phyloP scores from a whole-genome alignment of 1,140 invertebrate genomes.

The Anagrus nilaparvatae region DNA sequence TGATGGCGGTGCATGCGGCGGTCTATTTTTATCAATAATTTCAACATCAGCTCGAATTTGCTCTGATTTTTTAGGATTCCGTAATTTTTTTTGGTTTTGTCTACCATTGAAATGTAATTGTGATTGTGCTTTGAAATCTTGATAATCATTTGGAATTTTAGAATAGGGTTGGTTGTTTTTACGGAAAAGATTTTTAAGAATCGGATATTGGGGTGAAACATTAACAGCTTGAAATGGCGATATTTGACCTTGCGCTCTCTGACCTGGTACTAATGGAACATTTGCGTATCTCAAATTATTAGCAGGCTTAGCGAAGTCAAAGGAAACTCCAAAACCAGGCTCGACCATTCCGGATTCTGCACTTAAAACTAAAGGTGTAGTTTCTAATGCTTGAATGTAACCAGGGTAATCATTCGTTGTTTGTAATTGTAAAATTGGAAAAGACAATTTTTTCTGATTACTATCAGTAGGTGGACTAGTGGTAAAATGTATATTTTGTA shows the following conservation, averaged over 20 bases:
- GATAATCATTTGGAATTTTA: slow-evolving; percentile 21
- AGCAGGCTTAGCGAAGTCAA: slow-evolving; percentile 13
- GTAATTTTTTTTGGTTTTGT: background rate
- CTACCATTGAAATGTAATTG: slow-evolving; percentile 29
- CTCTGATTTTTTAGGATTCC: slow-evolving; percentile 10
- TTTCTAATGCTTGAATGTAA: slow-evolving; percentile 17
- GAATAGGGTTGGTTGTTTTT: no score
- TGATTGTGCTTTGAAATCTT: slow-evolving; percentile 26
- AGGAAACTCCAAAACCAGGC: slow-evolving; percentile 16
- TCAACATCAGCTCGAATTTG: slow-evolving; percentile 32
- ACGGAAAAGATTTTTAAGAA: no score
- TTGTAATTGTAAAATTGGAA: slow-evolving; percentile 20
- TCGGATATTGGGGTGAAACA: slow-evolving; percentile 9
- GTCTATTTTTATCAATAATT: slow-evolving; percentile 31
- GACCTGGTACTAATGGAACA: slow-evolving; percentile 6
- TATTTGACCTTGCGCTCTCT: slow-evolving; percentile 17
- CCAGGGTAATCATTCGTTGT: slow-evolving; percentile 13
- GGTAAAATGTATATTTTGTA: slow-evolving; percentile 9
- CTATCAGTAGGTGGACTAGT: slow-evolving; percentile 1
- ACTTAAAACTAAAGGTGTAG: slow-evolving; percentile 21
- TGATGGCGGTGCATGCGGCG: slow-evolving; percentile 15
- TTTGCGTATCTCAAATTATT: slow-evolving; percentile 4
- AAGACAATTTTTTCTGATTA: slow-evolving; percentile 5
- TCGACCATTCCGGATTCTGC: slow-evolving; percentile 14
- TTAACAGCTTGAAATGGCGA: slow-evolving; percentile 24